Evolutionary conservation across 2,797 vertebrate species (phyloP).

Genomic region (Leptoclinus maculatus): DNA sequence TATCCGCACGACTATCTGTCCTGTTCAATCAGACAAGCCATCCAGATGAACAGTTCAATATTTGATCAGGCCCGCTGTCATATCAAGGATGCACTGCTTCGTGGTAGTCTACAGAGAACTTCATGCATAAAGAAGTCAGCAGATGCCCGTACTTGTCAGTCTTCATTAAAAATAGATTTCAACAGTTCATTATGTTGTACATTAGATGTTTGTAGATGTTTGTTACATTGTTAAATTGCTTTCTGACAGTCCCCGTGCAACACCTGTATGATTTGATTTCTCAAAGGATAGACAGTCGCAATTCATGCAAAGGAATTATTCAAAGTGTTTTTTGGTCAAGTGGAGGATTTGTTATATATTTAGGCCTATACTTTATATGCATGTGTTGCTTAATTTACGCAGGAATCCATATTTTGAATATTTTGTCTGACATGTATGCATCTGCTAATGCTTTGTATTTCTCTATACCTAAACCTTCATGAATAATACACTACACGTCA

Average conservation of each 20-base stretch:
- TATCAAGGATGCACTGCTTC: slow-evolving; percentile 40
- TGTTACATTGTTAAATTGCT: slow-evolving; percentile 24
- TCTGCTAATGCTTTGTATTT: background rate
- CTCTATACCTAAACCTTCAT: background rate
- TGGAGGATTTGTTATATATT: slow-evolving; percentile 4
- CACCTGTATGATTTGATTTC: background rate
- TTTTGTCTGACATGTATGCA: background rate
- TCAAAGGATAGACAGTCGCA: background rate
- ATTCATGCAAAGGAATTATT: slow-evolving; percentile 3
- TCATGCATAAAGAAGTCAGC: slow-evolving; percentile 48
- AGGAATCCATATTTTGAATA: background rate
- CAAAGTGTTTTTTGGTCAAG: background rate
- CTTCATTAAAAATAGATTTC: slow-evolving; percentile 55
- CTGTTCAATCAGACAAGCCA: slow-evolving; percentile 56
- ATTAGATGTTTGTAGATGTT: background rate
- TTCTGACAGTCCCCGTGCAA: background rate
- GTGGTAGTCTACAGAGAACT: slow-evolving; percentile 34
- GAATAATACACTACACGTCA: background rate
- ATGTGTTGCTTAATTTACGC: background rate
- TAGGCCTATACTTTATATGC: background rate
- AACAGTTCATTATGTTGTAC: slow-evolving; percentile 31
- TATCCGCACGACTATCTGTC: slow-evolving; percentile 41
- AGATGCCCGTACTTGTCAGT: slow-evolving; percentile 45
- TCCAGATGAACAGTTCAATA: slow-evolving; percentile 67
- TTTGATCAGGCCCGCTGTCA: slow-evolving; percentile 61